phyloP scores from a whole-genome alignment of 1,140 invertebrate genomes.

The Achatina immaculata region DNA sequence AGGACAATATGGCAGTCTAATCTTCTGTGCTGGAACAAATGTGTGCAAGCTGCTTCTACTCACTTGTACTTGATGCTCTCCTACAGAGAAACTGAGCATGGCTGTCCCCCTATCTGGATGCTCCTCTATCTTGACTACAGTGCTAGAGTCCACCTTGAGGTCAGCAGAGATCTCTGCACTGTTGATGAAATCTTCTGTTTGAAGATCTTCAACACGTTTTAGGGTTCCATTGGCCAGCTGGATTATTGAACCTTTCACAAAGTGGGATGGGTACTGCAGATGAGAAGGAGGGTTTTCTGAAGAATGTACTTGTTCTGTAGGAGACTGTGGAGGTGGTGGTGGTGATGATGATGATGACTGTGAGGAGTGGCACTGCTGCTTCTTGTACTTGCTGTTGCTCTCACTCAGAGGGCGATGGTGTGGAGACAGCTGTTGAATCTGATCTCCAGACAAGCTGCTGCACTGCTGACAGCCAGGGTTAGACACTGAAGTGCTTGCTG shows the following conservation, averaged over 20 bases:
- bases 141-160: constrained; percentile 73
- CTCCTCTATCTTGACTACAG: constrained; percentile 72
- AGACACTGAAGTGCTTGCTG: neutral
- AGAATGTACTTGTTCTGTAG: neutral
- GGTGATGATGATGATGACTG: constrained; percentile 22
- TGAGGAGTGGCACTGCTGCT: constrained; percentile 1
- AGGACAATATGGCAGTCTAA: too few species aligned
- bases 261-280: constrained; percentile 71
- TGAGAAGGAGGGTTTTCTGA: constrained; percentile 34
- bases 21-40: too few species aligned
- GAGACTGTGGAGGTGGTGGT: neutral
- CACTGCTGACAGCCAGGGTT: too few species aligned
- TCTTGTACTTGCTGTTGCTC: neutral
- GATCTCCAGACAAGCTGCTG: neutral
- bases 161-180: constrained; percentile 72
- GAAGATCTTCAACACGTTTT: constrained; percentile 81
- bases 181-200: constrained; percentile 73
- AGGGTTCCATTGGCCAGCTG: constrained; percentile 82
- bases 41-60: neutral
- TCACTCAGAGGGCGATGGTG: neutral
- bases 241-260: constrained; percentile 78
- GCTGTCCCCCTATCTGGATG: constrained; percentile 62
- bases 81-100: constrained; percentile 72
- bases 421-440: neutral
- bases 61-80: constrained; percentile 71